Conservation (phyloP, 2,888 invertebrate species). For the Cancer borealis region DNA sequence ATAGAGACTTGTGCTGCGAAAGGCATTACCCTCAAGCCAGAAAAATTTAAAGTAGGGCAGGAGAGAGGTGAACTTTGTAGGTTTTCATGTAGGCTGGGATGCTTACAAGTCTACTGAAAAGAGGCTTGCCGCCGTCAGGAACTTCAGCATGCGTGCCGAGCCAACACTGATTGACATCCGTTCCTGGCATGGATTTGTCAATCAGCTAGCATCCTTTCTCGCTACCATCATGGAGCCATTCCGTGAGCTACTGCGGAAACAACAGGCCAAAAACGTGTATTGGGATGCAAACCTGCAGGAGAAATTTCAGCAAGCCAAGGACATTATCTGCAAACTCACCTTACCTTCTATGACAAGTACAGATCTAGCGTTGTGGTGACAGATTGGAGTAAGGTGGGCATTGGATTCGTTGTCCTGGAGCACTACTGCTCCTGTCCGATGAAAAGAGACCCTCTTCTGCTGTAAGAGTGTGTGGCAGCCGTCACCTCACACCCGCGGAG, state of each 20-base stretch:
- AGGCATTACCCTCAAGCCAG: neutral
- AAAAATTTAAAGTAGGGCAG: neutral
- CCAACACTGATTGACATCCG: neutral
- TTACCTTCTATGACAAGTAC: neutral
- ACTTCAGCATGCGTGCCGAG: too few relatives aligned
- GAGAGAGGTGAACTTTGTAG: neutral
- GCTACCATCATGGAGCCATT: too few relatives aligned
- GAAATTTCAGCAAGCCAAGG: too few relatives aligned
- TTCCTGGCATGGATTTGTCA: neutral
- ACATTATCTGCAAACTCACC: too few relatives aligned
- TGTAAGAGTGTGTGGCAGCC: constrained; percentile 38
- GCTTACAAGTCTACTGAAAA: too few relatives aligned
- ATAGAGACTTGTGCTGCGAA: too few relatives aligned
- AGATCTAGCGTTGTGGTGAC: neutral
- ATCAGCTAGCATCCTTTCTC: neutral
- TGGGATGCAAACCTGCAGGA: too few relatives aligned
- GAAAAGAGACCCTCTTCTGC: neutral
- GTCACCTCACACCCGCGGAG: neutral
- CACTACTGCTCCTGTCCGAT: neutral
- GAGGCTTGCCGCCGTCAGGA: too few relatives aligned
- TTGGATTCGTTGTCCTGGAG: neutral
- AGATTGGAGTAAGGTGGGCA: too few relatives aligned
- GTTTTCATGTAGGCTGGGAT: too few relatives aligned
- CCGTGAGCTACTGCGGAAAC: too few relatives aligned
- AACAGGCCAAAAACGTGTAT: too few relatives aligned